Base-by-base conservation (phyloP, 2,797 vertebrate genomes). In the Sebastes jordani region DNA sequence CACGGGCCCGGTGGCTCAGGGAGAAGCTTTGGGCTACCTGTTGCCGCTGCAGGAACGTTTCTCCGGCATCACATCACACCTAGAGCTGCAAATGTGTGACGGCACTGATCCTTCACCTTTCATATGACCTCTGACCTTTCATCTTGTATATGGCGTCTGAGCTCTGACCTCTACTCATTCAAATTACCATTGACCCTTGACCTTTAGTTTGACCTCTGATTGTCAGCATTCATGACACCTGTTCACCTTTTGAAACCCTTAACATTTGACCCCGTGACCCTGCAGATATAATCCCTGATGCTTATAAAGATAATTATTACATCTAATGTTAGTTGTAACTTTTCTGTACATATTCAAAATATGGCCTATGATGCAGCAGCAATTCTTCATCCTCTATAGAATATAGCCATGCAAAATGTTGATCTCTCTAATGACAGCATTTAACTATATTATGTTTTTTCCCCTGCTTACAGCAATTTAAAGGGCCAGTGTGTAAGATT, bases 21-120 rank as follows among this genome's bases (percentile, higher is more conserved):
- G 96, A 18, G 90, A 96, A 22, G 83, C 56, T 1, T 83, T 97
- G 1, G 97, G 96, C 42, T 96, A 67, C 25, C 74, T 96, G 80
- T 29, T 97, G 85, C 96, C 95, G 0, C 93, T 97, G 83, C 96
- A 97, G 71, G 94, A 87, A 4, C 91, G 90, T 0, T 96, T 95
- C 86, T 94, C 95, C 14, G 95, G 96, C 73, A 96, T 97, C 78
- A 91, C 84, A 18, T 96, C 96, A 1, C 96, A 97, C 4, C 63
- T 97, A 79, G 95, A 97, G 0, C 93, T 97, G 11, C 96, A 96
- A 81, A 97, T 96, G 92, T 97, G 96, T 1, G 95, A 97, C 65
- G 66, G 36, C 42, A 94, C 91, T 0, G 93, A 97, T 76, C 92
- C 92, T 10, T 86, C 93, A 4, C 87, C 80, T 52, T 94, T 94